A percentile compares a stretch with the other conserved stretches of the same genome.
phyloP scores from a whole-genome alignment of 2,888 invertebrate species.

The Chaitophorus viminalis region DNA sequence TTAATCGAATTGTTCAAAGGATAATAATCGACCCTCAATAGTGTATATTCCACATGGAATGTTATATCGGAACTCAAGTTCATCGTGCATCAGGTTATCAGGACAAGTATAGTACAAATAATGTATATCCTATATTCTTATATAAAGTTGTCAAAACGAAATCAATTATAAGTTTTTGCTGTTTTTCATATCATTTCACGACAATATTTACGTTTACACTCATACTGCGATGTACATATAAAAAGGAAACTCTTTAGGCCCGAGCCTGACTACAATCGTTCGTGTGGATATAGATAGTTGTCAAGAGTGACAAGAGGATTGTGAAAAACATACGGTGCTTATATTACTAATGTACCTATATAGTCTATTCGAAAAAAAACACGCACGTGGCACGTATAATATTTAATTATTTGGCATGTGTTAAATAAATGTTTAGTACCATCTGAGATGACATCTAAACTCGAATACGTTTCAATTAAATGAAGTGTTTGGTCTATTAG shows the following conservation, averaged over 20 bases:
- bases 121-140: too few species aligned
- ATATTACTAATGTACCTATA: not conserved
- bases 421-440: not conserved
- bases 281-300: not conserved
- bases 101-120: too few species aligned
- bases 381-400: not conserved
- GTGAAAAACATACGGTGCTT: not conserved
- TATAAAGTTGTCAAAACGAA: too few species aligned
- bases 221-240: not conserved
- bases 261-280: not conserved
- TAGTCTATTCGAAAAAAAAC: not conserved
- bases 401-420: not conserved
- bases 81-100: too few species aligned
- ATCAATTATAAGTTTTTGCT: not conserved
- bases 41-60: too few species aligned
- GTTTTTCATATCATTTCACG: not conserved
- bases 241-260: not conserved
- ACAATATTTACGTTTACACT: not conserved
- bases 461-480: constrained; percentile 2
- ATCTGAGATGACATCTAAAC: constrained; percentile 1
- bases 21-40: too few species aligned
- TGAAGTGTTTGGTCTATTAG: not conserved
- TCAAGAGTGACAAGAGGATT: not conserved
- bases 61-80: too few species aligned
- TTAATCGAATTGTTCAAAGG: too few species aligned